phyloP scores from a whole-genome alignment of 2,113 vertebrate species.

The Odocoileus virginianus region DNA sequence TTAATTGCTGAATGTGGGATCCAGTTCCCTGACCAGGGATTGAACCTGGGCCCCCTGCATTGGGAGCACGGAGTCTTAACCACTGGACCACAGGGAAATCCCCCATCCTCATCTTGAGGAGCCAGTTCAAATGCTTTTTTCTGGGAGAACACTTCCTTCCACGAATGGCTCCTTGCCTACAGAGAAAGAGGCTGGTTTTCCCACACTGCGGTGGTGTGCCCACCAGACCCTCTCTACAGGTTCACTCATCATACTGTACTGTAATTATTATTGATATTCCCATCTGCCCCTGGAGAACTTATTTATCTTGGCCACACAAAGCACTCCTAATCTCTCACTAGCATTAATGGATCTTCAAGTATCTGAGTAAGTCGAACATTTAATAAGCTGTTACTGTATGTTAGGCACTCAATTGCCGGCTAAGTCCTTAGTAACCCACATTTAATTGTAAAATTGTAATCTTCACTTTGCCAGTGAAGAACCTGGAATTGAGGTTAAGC shows the following conservation, averaged over 20 bases:
- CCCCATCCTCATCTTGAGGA: background rate
- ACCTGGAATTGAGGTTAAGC: background rate
- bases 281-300: background rate
- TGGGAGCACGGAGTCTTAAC: background rate
- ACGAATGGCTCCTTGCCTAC: background rate
- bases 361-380: background rate
- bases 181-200: background rate
- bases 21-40: background rate
- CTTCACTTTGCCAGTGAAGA: background rate
- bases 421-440: background rate
- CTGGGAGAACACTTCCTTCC: background rate
- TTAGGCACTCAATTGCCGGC: background rate
- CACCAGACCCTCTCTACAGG: background rate
- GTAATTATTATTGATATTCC: background rate
- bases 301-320: background rate
- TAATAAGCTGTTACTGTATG: background rate
- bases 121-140: background rate
- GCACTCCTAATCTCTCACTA: background rate
- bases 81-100: background rate
- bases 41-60: background rate
- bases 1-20: rapidly evolving
- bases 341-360: background rate
- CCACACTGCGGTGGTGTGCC: rapidly evolving
- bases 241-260: background rate
- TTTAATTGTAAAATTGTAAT: background rate